Conservation (phyloP, 2,113 vertebrate species). For the Grallaria varia region DNA sequence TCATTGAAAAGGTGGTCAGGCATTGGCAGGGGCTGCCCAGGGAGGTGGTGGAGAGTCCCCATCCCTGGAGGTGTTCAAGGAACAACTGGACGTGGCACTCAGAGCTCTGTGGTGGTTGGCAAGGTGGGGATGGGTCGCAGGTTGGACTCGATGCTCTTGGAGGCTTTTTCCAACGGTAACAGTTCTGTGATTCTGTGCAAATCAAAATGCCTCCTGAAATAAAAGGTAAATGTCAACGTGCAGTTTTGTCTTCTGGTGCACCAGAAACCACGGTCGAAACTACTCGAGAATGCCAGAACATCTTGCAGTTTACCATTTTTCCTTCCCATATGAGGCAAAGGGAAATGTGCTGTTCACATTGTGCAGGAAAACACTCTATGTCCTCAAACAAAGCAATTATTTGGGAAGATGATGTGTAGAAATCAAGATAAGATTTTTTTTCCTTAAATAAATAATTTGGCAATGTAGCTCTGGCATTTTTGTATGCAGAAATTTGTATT, state of each 20-base stretch:
- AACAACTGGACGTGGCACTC: not conserved
- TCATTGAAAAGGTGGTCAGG: not conserved
- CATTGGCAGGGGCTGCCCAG: not conserved
- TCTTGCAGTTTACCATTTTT: not conserved
- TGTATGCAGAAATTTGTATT: not conserved
- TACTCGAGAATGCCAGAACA: accelerated
- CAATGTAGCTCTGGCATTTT: not conserved
- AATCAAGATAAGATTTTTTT: not conserved
- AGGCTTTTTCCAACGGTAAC: not conserved
- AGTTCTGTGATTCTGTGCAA: not conserved
- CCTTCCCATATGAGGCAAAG: not conserved
- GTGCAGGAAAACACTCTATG: not conserved
- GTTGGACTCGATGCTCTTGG: not conserved
- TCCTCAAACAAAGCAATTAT: not conserved
- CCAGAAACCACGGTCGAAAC: not conserved
- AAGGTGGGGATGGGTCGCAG: not conserved
- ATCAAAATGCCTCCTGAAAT: not conserved
- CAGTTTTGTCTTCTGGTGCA: not conserved
- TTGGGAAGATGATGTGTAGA: not conserved
- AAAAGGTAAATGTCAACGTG: accelerated
- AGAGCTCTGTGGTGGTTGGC: not conserved
- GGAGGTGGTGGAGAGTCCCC: not conserved
- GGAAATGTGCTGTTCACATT: not conserved
- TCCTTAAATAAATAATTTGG: not conserved
- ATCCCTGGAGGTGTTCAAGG: not conserved